A percentile compares a stretch with the other conserved stretches of the same genome.
Conservation (phyloP, 2,888 invertebrate species). For the Eristalis tenax region DNA sequence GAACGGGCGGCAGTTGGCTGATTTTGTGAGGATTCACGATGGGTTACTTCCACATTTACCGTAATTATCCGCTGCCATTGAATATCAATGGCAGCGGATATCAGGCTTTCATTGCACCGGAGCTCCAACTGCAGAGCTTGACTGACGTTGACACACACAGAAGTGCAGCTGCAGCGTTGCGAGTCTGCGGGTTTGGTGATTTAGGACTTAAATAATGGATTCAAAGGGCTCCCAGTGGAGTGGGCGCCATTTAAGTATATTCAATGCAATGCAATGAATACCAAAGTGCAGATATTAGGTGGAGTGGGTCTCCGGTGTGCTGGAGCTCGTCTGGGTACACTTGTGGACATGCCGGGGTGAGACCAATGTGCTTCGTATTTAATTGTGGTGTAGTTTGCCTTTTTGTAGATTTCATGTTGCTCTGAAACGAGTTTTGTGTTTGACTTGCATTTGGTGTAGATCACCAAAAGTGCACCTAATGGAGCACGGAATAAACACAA, state of each 20-base stretch:
- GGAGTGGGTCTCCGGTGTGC: slow-evolving; percentile 14
- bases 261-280: slow-evolving; percentile 50
- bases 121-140: slow-evolving; percentile 33
- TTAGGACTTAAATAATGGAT: slow-evolving; percentile 67
- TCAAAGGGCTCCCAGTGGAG: slow-evolving; percentile 33
- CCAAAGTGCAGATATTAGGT: neutral
- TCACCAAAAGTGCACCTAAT: no score
- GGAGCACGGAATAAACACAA: no score
- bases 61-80: slow-evolving; percentile 57
- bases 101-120: slow-evolving; percentile 17
- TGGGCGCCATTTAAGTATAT: slow-evolving; percentile 34
- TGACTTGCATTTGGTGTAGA: neutral
- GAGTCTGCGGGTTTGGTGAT: slow-evolving; percentile 64
- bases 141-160: slow-evolving; percentile 62
- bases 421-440: neutral
- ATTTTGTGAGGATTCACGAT: slow-evolving; percentile 35
- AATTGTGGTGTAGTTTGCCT: neutral
- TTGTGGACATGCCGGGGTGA: neutral
- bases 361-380: neutral
- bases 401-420: neutral
- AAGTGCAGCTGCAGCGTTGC: slow-evolving; percentile 43
- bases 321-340: slow-evolving; percentile 27
- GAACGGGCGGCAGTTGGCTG: neutral
- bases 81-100: slow-evolving; percentile 40
- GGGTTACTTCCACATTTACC: slow-evolving; percentile 61